These are phyloP conservation scores for Strigamia transsilvanica DNA, from an alignment of 2,888 invertebrate genomes.

Conservation along the genomic window DNA sequence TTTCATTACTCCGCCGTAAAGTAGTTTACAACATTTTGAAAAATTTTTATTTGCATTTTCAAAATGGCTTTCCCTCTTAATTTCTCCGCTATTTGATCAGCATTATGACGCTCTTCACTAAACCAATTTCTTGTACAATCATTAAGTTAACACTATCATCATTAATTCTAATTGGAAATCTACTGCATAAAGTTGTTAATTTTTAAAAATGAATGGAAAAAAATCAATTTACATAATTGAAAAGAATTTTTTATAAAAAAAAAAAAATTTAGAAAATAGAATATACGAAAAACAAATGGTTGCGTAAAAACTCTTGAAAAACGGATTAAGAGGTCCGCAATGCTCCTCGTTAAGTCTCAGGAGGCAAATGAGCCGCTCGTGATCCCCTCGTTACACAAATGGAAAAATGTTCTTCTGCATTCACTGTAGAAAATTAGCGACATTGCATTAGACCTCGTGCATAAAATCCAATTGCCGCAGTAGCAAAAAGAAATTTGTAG, in stretches of 20 bases:
- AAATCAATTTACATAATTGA: neutral
- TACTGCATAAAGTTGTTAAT: neutral
- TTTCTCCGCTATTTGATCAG: constrained; percentile 14
- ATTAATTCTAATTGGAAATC: constrained; percentile 11
- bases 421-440: constrained; percentile 39
- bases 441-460: constrained; percentile 40
- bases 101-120: constrained; percentile 1
- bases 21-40: constrained; percentile 41
- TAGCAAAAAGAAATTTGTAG: constrained; percentile 37
- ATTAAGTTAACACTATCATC: neutral
- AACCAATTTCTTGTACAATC: constrained; percentile 20
- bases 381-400: constrained; percentile 43
- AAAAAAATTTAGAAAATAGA: neutral
- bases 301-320: constrained; percentile 23
- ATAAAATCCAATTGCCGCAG: constrained; percentile 44
- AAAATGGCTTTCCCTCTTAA: constrained; percentile 32
- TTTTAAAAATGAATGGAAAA: neutral
- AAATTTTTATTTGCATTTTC: constrained; percentile 38
- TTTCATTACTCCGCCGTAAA: constrained; percentile 45
- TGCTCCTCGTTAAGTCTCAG: constrained; percentile 21
- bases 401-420: constrained; percentile 37
- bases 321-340: constrained; percentile 32
- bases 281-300: neutral
- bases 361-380: constrained; percentile 37
- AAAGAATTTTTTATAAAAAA: neutral